Percentiles rank a stretch among this genome's conserved stretches.
Conservation (phyloP, 2,797 vertebrate genomes). For the Neosilurus mollespiculum region DNA sequence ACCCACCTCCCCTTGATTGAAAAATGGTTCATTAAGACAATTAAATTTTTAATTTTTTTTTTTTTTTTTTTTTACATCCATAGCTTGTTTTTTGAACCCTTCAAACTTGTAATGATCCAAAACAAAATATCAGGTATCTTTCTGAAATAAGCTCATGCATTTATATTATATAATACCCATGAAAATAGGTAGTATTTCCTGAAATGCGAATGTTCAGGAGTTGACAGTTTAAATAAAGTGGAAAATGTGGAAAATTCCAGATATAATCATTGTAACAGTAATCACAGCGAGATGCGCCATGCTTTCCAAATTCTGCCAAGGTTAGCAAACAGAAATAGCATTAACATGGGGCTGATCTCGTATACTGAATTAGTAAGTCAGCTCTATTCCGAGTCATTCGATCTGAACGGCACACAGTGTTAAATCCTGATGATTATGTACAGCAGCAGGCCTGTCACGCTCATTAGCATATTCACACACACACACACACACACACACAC, state of each 20-base stretch:
- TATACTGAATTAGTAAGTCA: not conserved
- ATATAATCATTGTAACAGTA: not conserved
- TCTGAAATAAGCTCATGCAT: not conserved
- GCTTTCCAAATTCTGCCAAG: not conserved
- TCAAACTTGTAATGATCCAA: not conserved
- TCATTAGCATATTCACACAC: conserved; percentile 11
- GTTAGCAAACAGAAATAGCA: not conserved
- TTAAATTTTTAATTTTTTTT: no score
- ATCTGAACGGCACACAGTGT: not conserved
- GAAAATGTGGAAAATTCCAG: no score
- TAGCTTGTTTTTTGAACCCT: not conserved
- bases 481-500: not conserved
- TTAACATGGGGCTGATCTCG: not conserved
- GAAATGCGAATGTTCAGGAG: not conserved
- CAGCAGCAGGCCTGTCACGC: conserved; percentile 3
- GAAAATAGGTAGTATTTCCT: not conserved
- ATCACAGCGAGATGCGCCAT: not conserved
- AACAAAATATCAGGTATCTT: not conserved
- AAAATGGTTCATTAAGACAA: no score
- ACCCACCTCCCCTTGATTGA: no score
- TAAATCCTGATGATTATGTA: conserved; percentile 17
- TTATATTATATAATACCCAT: not conserved
- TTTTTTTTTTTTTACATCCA: not conserved
- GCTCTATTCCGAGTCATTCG: not conserved
- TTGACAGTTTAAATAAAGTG: not conserved